These are phyloP conservation scores for Catharus minimus DNA, from an alignment of 2,113 vertebrate genomes.

Conservation along the genomic window DNA sequence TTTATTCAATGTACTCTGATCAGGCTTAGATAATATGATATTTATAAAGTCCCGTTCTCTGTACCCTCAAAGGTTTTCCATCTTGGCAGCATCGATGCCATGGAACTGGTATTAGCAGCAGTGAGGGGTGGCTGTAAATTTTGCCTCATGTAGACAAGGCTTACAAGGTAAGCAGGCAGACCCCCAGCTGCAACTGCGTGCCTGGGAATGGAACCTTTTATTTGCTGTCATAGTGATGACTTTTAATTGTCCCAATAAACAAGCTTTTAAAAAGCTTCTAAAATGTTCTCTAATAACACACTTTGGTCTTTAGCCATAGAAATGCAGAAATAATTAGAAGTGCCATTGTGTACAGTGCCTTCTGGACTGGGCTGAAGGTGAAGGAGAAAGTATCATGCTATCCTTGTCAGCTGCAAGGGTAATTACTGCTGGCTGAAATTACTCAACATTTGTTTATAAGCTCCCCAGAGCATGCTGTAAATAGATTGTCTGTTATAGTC, in stretches of 20 bases:
- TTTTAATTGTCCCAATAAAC: constrained; percentile 86
- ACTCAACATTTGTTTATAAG: constrained; percentile 99
- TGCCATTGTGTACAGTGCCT: constrained; percentile 89
- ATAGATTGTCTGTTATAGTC: constrained; percentile 99
- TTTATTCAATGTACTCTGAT: constrained; percentile 9
- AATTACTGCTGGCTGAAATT: constrained; percentile 99
- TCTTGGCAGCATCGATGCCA: background rate
- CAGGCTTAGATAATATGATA: background rate
- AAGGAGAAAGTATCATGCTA: constrained; percentile 99
- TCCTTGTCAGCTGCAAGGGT: constrained; percentile 99
- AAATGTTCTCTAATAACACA: constrained; percentile 86
- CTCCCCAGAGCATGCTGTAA: constrained; percentile 99
- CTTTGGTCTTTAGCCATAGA: constrained; percentile 93
- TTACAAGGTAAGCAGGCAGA: constrained; percentile 71
- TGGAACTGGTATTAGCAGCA: background rate
- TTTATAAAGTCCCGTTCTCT: background rate
- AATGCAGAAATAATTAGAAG: constrained; percentile 91
- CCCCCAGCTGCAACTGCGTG: constrained; percentile 65
- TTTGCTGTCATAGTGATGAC: constrained; percentile 82
- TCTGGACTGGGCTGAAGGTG: constrained; percentile 97
- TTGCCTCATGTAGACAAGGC: constrained; percentile 2
- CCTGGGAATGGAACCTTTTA: constrained; percentile 73
- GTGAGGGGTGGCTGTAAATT: constrained; percentile 28
- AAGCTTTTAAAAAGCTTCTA: constrained; percentile 83
- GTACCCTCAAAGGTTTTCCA: background rate